Evolutionary conservation across 2,888 invertebrate species (phyloP).

Genomic region (Ectobius pallidus): DNA sequence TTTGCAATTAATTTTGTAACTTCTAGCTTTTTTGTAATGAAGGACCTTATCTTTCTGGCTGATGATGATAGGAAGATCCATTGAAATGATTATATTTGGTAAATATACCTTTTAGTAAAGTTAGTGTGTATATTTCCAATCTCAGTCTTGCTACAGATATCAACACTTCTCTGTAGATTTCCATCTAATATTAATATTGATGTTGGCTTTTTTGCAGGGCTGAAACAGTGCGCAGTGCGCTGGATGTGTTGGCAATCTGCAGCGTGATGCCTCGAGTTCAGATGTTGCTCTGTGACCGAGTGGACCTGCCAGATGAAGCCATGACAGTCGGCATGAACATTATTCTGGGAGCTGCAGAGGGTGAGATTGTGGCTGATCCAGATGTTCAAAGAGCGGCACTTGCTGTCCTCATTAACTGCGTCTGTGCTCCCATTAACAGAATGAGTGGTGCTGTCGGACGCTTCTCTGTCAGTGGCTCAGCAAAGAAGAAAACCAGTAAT

Average conservation of each 20-base stretch:
- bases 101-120: too few species aligned
- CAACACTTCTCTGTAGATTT: too few species aligned
- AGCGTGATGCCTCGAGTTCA: slow-evolving; percentile 83
- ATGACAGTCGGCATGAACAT: slow-evolving; percentile 81
- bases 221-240: slow-evolving; percentile 80
- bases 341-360: slow-evolving; percentile 85
- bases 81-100: too few species aligned
- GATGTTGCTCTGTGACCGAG: slow-evolving; percentile 72
- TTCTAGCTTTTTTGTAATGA: too few species aligned
- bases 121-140: too few species aligned
- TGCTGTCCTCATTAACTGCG: slow-evolving; percentile 89
- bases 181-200: too few species aligned
- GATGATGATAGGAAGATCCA: too few species aligned
- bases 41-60: too few species aligned
- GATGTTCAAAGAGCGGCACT: slow-evolving; percentile 93
- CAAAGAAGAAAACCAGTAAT: slow-evolving; percentile 35
- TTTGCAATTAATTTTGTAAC: too few species aligned
- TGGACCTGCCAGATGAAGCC: slow-evolving; percentile 78
- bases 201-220: too few species aligned
- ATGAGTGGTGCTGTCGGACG: slow-evolving; percentile 64
- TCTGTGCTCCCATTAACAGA: slow-evolving; percentile 86
- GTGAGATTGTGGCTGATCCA: slow-evolving; percentile 87
- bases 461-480: slow-evolving; percentile 51
- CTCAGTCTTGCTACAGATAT: too few species aligned
- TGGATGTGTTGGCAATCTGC: slow-evolving; percentile 90